A percentile compares a stretch with the other conserved stretches of the same genome.
These are phyloP conservation scores for Acanthosepion esculentum DNA, from an alignment of 2,888 invertebrate species.

Conservation along the genomic window DNA sequence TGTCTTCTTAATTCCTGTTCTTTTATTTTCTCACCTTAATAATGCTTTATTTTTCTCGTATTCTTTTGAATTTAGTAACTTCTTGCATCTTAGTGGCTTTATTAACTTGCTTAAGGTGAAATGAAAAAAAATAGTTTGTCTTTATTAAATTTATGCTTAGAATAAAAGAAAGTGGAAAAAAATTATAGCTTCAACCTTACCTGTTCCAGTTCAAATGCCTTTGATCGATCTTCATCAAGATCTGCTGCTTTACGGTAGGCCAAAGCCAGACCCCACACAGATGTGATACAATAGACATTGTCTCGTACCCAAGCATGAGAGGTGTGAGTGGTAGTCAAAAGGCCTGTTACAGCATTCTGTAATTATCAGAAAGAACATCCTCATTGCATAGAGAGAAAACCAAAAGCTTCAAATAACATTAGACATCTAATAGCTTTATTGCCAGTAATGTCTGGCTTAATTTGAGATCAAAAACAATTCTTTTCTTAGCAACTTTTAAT, in stretches of 20 bases:
- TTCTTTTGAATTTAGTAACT: no score
- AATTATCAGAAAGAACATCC: slow-evolving; percentile 50
- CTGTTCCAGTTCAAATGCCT: slow-evolving; percentile 96
- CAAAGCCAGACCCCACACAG: slow-evolving; percentile 98
- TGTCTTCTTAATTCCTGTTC: no score
- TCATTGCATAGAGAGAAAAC: background rate
- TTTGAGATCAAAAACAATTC: background rate
- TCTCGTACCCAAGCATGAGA: slow-evolving; percentile 98
- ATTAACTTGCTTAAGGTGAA: no score
- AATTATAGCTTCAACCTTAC: slow-evolving; percentile 70
- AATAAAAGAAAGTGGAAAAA: background rate
- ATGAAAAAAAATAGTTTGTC: no score
- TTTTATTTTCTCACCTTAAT: no score
- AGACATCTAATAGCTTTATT: no score
- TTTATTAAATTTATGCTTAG: background rate
- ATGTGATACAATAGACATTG: slow-evolving; percentile 96
- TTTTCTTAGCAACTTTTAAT: background rate
- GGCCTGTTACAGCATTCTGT: slow-evolving; percentile 96
- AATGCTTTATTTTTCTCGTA: no score
- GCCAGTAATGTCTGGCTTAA: background rate
- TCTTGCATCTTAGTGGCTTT: no score
- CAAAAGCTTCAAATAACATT: background rate
- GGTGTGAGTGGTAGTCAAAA: slow-evolving; percentile 88
- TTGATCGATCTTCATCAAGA: slow-evolving; percentile 97
- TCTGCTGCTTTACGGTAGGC: slow-evolving; percentile 99